Evolutionary conservation across 2,113 vertebrate species (phyloP).

Genomic region (Eubucco bourcierii): DNA sequence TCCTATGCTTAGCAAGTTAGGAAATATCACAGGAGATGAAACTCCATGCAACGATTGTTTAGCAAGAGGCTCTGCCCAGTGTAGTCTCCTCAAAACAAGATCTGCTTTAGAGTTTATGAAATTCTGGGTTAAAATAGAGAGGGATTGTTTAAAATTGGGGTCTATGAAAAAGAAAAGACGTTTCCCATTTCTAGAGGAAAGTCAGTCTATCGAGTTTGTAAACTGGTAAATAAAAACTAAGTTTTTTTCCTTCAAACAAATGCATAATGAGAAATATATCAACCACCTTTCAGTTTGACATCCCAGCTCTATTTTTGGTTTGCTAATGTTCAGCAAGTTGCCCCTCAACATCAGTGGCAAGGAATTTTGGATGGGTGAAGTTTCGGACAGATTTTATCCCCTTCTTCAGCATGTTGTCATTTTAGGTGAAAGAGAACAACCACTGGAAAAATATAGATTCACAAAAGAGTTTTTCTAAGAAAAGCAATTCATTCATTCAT

Average conservation of each 20-base stretch:
- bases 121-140: conserved; percentile 37
- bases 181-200: background rate
- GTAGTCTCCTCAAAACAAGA: background rate
- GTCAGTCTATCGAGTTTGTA: background rate
- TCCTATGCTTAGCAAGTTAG: background rate
- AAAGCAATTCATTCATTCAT: background rate
- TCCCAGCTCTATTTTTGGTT: background rate
- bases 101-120: background rate
- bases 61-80: background rate
- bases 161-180: conserved; percentile 17
- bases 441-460: background rate
- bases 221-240: background rate
- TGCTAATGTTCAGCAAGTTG: background rate
- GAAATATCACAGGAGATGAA: conserved; percentile 15
- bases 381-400: background rate
- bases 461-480: background rate
- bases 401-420: background rate
- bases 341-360: background rate
- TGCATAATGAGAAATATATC: background rate
- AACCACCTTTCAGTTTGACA: background rate
- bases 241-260: conserved; percentile 18
- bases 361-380: background rate
- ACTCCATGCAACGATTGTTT: conserved; percentile 11
- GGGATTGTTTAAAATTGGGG: background rate
- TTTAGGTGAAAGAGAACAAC: background rate